phyloP scores from a whole-genome alignment of 2,888 invertebrate species.

The Brachylomia viminalis region DNA sequence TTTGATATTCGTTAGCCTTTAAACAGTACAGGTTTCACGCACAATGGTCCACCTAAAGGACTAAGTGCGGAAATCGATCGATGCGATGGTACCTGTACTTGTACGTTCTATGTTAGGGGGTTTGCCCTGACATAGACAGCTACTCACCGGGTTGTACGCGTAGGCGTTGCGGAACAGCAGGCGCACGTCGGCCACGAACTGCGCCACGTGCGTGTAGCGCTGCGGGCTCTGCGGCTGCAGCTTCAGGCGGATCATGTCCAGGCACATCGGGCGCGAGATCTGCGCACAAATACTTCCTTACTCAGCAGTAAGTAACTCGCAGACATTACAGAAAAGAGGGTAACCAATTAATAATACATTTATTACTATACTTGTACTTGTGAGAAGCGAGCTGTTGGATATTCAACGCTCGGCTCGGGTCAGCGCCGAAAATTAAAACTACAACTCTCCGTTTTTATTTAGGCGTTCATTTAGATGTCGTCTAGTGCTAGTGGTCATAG shows the following conservation, averaged over 20 bases:
- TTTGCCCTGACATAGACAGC: too few relatives aligned
- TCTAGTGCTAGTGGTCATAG: too few relatives aligned
- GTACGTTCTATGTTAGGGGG: too few relatives aligned
- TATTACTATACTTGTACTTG: background rate
- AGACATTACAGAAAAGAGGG: background rate
- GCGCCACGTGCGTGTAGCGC: constrained; percentile 94
- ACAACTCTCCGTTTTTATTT: background rate
- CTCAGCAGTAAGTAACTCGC: background rate
- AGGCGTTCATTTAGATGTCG: background rate
- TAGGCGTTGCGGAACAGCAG: constrained; percentile 97
- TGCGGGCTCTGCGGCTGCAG: constrained; percentile 93
- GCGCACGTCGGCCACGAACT: constrained; percentile 95
- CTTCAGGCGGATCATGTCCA: constrained; percentile 95
- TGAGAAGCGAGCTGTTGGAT: background rate
- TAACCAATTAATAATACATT: too few relatives aligned
- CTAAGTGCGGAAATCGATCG: too few relatives aligned
- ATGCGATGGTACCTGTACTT: too few relatives aligned
- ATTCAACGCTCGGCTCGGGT: background rate
- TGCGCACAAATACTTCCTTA: constrained; percentile 76
- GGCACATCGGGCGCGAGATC: constrained; percentile 95
- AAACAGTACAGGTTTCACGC: too few relatives aligned
- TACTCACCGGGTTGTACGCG: constrained; percentile 94
- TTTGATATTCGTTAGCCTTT: background rate
- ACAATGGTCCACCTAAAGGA: too few relatives aligned
- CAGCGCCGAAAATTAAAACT: background rate